A percentile compares a stretch with the other conserved stretches of the same genome.
phyloP scores from a whole-genome alignment of 2,113 vertebrate genomes.

The Pionites leucogaster region DNA sequence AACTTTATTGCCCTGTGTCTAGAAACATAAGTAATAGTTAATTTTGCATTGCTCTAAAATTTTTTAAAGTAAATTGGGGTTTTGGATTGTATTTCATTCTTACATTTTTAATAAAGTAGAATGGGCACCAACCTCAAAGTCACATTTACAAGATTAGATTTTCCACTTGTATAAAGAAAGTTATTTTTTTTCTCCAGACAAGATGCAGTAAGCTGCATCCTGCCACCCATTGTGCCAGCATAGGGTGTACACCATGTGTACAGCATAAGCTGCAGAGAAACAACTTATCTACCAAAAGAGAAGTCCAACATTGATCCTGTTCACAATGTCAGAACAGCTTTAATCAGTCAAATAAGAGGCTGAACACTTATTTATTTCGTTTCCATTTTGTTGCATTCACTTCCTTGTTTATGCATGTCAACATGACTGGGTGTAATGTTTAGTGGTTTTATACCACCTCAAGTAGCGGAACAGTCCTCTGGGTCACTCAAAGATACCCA shows the following conservation, averaged over 20 bases:
- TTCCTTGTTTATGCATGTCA: neutral
- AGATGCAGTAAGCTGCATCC: neutral
- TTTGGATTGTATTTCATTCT: neutral
- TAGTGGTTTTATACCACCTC: neutral
- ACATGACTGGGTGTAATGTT: neutral
- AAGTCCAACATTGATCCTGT: neutral
- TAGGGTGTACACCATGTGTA: neutral
- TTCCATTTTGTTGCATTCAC: neutral
- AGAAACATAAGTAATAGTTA: neutral
- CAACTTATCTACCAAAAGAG: neutral
- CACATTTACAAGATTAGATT: neutral
- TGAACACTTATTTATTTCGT: neutral
- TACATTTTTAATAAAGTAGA: neutral
- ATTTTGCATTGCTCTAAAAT: neutral
- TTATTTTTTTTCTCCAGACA: neutral
- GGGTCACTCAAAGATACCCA: neutral
- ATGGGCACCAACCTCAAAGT: neutral
- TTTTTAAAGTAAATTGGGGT: neutral
- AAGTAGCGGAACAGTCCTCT: neutral
- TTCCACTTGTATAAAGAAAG: neutral
- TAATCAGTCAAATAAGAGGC: neutral
- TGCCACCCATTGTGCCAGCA: neutral
- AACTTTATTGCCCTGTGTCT: neutral
- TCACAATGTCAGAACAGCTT: neutral
- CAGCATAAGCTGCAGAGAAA: neutral